Percentiles rank a stretch among this genome's conserved stretches.
phyloP scores from a whole-genome alignment of 2,113 vertebrate species.

The Balaeniceps rex region DNA sequence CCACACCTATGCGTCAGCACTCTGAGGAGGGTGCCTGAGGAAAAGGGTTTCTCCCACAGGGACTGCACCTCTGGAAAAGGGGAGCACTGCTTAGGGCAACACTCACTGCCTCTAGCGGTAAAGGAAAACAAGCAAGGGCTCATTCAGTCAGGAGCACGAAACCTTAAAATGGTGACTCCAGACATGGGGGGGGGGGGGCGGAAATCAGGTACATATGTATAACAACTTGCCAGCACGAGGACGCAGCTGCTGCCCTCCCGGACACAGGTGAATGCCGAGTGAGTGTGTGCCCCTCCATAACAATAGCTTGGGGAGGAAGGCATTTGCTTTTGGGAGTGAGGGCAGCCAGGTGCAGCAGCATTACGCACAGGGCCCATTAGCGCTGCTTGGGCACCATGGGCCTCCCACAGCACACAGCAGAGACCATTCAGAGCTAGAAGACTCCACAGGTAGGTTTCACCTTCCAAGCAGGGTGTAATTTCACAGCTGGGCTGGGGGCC shows the following conservation, averaged over 20 bases:
- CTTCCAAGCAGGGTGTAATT: not conserved
- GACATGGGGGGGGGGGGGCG: not conserved
- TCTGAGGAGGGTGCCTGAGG: not conserved
- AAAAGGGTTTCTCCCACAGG: not conserved
- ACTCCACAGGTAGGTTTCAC: not conserved
- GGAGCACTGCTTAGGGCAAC: not conserved
- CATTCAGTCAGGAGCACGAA: accelerated
- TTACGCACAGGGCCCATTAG: not conserved
- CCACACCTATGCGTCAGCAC: not conserved
- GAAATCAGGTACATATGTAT: not conserved
- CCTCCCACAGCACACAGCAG: not conserved
- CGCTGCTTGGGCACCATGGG: not conserved
- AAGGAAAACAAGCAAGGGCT: not conserved
- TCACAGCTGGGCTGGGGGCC: not conserved
- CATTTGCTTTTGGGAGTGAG: not conserved
- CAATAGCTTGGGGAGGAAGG: not conserved
- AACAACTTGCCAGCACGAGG: not conserved
- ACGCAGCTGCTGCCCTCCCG: not conserved
- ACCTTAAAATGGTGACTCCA: not conserved
- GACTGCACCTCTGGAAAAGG: not conserved
- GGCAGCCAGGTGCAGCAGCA: not conserved
- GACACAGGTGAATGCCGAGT: not conserved
- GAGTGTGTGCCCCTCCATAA: not conserved
- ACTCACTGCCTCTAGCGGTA: not conserved
- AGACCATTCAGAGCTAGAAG: not conserved